These are phyloP conservation scores for Stenoptilia bipunctidactyla DNA, from an alignment of 2,888 invertebrate species.

Conservation along the genomic window DNA sequence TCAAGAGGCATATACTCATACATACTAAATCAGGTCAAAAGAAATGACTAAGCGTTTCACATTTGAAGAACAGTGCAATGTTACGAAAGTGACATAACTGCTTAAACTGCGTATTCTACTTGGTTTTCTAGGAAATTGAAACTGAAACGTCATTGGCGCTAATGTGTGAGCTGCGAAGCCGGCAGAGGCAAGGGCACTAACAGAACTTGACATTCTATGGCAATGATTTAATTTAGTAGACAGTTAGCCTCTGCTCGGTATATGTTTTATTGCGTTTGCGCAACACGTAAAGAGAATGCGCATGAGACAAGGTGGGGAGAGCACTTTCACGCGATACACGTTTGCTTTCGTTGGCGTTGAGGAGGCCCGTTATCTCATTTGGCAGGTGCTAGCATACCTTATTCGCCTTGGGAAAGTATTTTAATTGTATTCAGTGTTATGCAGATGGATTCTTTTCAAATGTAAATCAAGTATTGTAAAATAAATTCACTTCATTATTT, in stretches of 20 bases:
- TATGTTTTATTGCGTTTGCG: slow-evolving; percentile 39
- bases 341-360: slow-evolving; percentile 62
- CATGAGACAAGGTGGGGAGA: slow-evolving; percentile 16
- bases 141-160: too few relatives aligned
- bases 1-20: too few relatives aligned
- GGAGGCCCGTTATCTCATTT: slow-evolving; percentile 61
- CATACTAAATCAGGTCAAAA: too few relatives aligned
- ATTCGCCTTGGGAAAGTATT: slow-evolving; percentile 56
- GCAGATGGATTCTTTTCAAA: slow-evolving; percentile 21
- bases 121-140: too few relatives aligned
- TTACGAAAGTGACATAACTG: too few relatives aligned
- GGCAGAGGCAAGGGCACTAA: neutral
- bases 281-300: slow-evolving; percentile 58
- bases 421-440: slow-evolving; percentile 40
- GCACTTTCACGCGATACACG: slow-evolving; percentile 54
- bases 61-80: too few relatives aligned
- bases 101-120: too few relatives aligned
- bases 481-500: neutral
- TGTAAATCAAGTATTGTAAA: neutral
- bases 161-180: too few relatives aligned
- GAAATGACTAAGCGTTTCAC: too few relatives aligned
- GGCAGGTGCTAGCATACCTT: slow-evolving; percentile 54
- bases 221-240: slow-evolving; percentile 5
- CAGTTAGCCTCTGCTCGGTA: slow-evolving; percentile 12
- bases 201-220: slow-evolving; percentile 15